Percentiles rank a stretch among this genome's conserved stretches.
Conservation (phyloP, 2,888 invertebrate species). For the Meta bourneti region DNA sequence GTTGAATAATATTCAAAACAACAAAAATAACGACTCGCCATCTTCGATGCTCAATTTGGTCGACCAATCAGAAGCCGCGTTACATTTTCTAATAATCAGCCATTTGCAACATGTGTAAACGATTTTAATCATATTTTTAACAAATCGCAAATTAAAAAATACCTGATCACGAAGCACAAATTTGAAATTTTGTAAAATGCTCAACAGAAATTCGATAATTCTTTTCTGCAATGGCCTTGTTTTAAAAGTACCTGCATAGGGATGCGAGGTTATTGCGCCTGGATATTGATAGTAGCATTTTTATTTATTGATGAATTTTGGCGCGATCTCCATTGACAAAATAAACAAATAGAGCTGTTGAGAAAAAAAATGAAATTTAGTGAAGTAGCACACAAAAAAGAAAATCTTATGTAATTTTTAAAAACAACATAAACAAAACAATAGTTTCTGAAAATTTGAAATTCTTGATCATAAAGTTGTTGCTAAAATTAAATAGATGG, state of each 20-base stretch:
- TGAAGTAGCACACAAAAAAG: background rate
- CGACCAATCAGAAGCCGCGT: constrained; percentile 62
- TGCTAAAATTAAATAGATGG: too few relatives aligned
- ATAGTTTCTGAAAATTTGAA: background rate
- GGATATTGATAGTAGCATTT: constrained; percentile 17
- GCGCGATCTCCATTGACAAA: constrained; percentile 38
- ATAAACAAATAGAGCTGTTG: background rate
- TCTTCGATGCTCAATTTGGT: constrained; percentile 56
- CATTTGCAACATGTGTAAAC: constrained; percentile 49
- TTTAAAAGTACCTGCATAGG: background rate
- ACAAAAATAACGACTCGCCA: constrained; percentile 72
- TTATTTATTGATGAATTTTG: constrained; percentile 41
- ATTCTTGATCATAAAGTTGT: background rate
- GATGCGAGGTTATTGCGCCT: constrained; percentile 25
- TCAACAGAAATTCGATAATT: background rate
- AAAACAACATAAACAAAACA: too few relatives aligned
- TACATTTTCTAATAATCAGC: constrained; percentile 55
- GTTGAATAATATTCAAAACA: constrained; percentile 39
- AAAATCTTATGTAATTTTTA: background rate
- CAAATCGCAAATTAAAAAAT: constrained; percentile 9
- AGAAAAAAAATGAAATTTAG: background rate
- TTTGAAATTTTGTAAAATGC: background rate
- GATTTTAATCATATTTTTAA: constrained; percentile 21
- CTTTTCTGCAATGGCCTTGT: background rate
- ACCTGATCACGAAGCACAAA: background rate